These are phyloP conservation scores for Polyergus mexicanus DNA, from an alignment of 1,140 invertebrate species.

Conservation along the genomic window DNA sequence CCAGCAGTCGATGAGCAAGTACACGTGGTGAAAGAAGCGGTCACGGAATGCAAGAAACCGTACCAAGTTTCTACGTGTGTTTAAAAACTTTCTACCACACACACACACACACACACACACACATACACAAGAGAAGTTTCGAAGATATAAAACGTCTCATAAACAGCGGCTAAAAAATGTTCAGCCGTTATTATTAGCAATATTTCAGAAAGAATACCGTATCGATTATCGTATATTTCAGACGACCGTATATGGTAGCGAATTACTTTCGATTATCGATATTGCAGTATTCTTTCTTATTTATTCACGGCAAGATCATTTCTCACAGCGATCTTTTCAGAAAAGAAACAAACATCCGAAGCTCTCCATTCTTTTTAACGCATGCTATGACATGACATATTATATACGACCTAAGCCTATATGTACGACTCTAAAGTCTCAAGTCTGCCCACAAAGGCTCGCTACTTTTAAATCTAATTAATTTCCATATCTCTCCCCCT, in stretches of 20 bases:
- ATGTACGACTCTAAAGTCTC: background rate
- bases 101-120: background rate
- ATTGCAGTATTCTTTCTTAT: constrained; percentile 1
- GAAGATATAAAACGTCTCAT: background rate
- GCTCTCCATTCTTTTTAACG: background rate
- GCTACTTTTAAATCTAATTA: background rate
- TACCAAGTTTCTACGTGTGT: constrained; percentile 24
- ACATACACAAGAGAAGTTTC: background rate
- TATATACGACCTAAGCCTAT: background rate
- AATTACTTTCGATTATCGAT: background rate
- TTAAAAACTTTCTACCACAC: constrained; percentile 17
- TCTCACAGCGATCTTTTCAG: background rate
- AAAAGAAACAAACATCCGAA: background rate
- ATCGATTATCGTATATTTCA: constrained; percentile 5
- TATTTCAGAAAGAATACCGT: background rate
- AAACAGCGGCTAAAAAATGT: background rate
- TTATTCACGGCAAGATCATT: background rate
- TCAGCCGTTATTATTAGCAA: constrained; percentile 19
- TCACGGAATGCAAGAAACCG: constrained; percentile 23
- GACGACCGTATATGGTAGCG: background rate
- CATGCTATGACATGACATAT: background rate
- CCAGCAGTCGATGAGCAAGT: constrained; percentile 66
- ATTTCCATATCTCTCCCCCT: background rate
- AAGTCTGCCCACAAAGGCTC: background rate
- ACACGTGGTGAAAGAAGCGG: constrained; percentile 54